Conservation (phyloP, 1,140 invertebrate species). For the Trichonephila inaurata region DNA sequence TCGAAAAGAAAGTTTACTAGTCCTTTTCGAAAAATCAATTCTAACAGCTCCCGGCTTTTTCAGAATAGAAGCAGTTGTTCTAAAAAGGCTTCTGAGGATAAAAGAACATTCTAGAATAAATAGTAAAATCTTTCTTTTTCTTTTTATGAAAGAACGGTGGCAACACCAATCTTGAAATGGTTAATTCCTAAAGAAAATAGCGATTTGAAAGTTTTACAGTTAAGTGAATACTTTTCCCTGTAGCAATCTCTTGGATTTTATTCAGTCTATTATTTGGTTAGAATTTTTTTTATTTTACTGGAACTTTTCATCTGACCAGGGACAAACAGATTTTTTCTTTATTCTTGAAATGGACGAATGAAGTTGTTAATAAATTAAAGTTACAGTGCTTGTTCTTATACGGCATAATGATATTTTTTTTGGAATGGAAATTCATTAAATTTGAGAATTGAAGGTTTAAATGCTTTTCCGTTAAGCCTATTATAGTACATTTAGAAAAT, state of each 20-base stretch:
- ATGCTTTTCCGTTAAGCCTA: too few relatives aligned
- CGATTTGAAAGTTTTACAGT: background rate
- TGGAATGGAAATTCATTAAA: too few relatives aligned
- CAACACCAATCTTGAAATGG: constrained; percentile 2
- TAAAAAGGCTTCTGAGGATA: background rate
- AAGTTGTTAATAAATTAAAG: too few relatives aligned
- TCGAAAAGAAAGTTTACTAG: background rate
- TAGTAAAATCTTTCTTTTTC: background rate
- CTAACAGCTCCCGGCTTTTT: constrained; percentile 4
- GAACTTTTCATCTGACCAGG: background rate
- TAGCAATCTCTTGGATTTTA: background rate
- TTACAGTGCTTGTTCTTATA: too few relatives aligned
- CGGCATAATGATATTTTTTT: too few relatives aligned
- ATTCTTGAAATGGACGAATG: too few relatives aligned
- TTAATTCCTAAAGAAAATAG: background rate
- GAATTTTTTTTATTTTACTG: background rate
- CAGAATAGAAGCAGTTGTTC: background rate
- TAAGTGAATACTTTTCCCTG: background rate
- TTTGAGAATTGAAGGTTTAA: too few relatives aligned
- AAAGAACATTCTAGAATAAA: constrained; percentile 9
- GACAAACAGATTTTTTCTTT: too few relatives aligned
- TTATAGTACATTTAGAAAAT: too few relatives aligned
- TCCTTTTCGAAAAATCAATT: constrained; percentile 9
- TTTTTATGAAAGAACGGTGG: background rate
- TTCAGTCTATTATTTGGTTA: background rate